Base-by-base conservation (phyloP, 2,888 invertebrate genomes). In the Prenolepis imparis region DNA sequence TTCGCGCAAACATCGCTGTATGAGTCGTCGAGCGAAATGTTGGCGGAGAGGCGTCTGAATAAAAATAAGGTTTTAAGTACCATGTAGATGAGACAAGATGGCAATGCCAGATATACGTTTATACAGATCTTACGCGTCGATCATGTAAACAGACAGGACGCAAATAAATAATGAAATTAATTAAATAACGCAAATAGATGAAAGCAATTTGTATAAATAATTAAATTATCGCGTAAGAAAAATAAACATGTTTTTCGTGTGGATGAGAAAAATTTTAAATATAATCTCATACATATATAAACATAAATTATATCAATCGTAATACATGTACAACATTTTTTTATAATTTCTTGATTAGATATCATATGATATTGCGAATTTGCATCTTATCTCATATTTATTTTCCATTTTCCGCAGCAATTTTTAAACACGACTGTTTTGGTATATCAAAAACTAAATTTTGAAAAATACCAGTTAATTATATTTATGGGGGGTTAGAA, bases 1-100 rank as follows among this genome's bases (percentile, higher is more conserved):
- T 83, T 72, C 78, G 61, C 68, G 67, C 21, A 77, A 81, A 36
- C 61, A 67, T 52, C 39, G 75, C 41, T 61, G 70, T 64, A 44
- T 64, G 77, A 59, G 80, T 75, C 82, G 78, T 61, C 73, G 59
- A 68, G 57, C 70, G 70, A 32, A 78, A 70, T 78, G 57, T 11
- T 18, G 44, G 4, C 15, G 9, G 21, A 36, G 21, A 36, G 32
- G 57, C 41, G 18, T 63, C 12, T 32, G 36, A 32, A 18, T 48
- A 80, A 70, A 70, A 70, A 70, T 70, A 12, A 70, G 44, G 21
- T 36, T 32, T 78, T 12, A 59, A 36, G 48, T 18, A 8, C n/a
- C 48, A 48, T 44, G 9, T 21, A 70, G 59, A 57, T 66, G 67
- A 48, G 48, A 55, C 67, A 39, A 67, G 66, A 48, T 75, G 52